Conservation (phyloP, 2,888 invertebrate genomes). For the Tortrix viridana region DNA sequence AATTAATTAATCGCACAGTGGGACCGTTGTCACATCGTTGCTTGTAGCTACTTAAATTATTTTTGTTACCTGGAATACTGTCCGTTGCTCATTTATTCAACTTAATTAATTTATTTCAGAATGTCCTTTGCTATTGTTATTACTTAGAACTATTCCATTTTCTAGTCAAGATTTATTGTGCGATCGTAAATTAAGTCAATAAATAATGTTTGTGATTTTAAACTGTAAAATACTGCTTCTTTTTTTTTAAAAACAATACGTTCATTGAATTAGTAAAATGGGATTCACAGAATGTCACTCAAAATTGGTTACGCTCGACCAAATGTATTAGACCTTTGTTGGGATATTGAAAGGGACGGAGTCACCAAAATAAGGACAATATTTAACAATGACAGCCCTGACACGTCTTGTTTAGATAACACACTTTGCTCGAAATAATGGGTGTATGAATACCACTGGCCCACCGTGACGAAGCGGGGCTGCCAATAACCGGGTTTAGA, state of each 20-base stretch:
- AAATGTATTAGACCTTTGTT: conserved; percentile 57
- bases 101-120: too few species aligned
- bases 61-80: too few species aligned
- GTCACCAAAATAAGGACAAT: conserved; percentile 47
- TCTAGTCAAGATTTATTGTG: conserved; percentile 9
- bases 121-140: too few species aligned
- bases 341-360: conserved; percentile 47
- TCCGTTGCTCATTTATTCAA: too few species aligned
- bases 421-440: conserved; percentile 59
- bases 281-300: conserved; percentile 61
- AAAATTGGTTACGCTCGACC: conserved; percentile 57
- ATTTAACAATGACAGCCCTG: conserved; percentile 61
- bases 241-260: conserved; percentile 44
- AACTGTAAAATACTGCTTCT: conserved; percentile 12
- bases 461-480: conserved; percentile 67
- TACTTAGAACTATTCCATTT: neutral
- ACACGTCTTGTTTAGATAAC: conserved; percentile 78
- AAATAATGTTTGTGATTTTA: neutral
- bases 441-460: conserved; percentile 58
- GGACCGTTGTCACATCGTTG: too few species aligned
- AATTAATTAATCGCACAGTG: conserved; percentile 26
- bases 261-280: conserved; percentile 48
- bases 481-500: conserved; percentile 36
- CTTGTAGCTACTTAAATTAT: too few species aligned
- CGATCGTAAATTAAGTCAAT: conserved; percentile 18